Conservation (phyloP, 2,797 vertebrate species). For the Danio tinwini region DNA sequence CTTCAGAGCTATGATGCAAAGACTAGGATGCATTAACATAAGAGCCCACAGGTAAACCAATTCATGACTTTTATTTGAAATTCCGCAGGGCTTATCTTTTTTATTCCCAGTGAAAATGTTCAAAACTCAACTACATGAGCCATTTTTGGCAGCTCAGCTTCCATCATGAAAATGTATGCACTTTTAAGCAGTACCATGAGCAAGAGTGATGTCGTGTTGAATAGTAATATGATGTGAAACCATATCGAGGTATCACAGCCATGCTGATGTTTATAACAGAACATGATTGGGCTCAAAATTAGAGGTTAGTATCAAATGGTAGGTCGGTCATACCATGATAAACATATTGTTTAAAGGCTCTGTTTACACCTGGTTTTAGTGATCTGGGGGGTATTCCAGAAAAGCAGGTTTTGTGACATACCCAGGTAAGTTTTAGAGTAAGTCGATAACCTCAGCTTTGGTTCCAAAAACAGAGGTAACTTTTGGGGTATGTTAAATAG, state of each 20-base stretch:
- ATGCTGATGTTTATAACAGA: not conserved
- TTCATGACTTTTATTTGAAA: constrained; percentile 44
- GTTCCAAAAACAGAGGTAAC: too few species aligned
- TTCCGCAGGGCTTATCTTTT: constrained; percentile 36
- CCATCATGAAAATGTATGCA: constrained; percentile 16
- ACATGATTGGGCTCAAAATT: not conserved
- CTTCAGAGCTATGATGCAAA: constrained; percentile 40
- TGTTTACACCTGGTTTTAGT: too few species aligned
- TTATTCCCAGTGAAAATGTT: constrained; percentile 34
- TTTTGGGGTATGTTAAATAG: too few species aligned
- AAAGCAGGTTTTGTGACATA: too few species aligned
- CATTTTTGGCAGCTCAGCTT: constrained; percentile 32
- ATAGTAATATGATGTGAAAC: not conserved
- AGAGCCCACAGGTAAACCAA: constrained; percentile 49
- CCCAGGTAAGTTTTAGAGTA: too few species aligned
- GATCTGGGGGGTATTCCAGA: too few species aligned
- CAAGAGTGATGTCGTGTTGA: not conserved
- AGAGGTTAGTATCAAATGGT: not conserved
- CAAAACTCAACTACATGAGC: constrained; percentile 34
- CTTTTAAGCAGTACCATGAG: not conserved
- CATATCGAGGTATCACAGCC: not conserved
- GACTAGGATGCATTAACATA: constrained; percentile 52
- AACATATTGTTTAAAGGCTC: too few species aligned
- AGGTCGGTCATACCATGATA: too few species aligned
- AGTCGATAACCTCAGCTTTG: too few species aligned